phyloP scores from a whole-genome alignment of 1,140 invertebrate genomes.

The Archivesica marissinica region DNA sequence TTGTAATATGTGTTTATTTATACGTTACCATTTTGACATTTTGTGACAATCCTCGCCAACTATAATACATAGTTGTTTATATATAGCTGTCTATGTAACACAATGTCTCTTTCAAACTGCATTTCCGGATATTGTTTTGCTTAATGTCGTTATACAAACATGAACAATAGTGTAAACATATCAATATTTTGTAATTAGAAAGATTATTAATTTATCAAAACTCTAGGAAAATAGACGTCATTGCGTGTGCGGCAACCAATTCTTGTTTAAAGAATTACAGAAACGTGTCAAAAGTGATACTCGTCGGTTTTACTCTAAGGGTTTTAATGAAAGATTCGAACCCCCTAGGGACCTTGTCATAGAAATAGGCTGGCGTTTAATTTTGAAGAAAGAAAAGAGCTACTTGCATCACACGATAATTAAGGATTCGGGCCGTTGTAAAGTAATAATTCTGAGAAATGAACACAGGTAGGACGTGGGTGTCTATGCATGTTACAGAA shows the following conservation, averaged over 20 bases:
- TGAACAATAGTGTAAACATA: too few species aligned
- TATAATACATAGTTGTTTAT: too few species aligned
- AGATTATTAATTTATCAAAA: too few species aligned
- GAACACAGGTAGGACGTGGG: neutral
- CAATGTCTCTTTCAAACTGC: too few species aligned
- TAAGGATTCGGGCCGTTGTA: neutral
- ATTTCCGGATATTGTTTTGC: too few species aligned
- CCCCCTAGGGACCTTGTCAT: neutral
- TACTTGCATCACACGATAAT: slow-evolving; percentile 7
- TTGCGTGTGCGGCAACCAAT: neutral
- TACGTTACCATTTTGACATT: too few species aligned
- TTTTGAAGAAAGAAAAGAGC: neutral
- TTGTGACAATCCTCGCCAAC: too few species aligned
- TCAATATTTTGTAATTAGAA: too few species aligned
- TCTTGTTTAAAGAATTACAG: neutral
- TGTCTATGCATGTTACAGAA: neutral
- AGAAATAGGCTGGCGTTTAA: slow-evolving; percentile 7
- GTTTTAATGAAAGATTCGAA: slow-evolving; percentile 8
- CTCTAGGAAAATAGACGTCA: too few species aligned
- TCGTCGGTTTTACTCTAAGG: neutral
- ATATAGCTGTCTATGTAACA: too few species aligned
- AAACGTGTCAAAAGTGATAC: neutral
- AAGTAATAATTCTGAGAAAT: neutral
- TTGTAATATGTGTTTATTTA: too few species aligned
- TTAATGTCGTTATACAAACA: too few species aligned